A percentile compares a stretch with the other conserved stretches of the same genome.
Conservation (phyloP, 1,140 invertebrate genomes). For the Drosophila sturtevanti region DNA sequence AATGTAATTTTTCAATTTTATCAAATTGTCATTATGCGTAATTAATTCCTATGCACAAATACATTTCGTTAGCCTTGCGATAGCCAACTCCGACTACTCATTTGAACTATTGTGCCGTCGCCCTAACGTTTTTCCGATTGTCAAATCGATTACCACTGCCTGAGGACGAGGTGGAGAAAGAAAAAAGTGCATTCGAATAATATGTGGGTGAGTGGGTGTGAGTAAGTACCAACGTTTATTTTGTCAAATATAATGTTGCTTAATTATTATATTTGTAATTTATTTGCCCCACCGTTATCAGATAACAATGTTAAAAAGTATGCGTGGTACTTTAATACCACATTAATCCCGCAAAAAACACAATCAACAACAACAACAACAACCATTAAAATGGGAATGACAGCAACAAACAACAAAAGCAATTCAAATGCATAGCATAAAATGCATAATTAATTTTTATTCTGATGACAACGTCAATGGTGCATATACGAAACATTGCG, state of each 20-base stretch:
- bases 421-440: slow-evolving; percentile 80
- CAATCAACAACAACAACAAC: slow-evolving; percentile 34
- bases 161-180: background rate
- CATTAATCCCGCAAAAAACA: slow-evolving; percentile 65
- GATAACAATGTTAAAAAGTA: slow-evolving; percentile 71
- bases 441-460: slow-evolving; percentile 83
- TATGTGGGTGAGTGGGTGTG: background rate
- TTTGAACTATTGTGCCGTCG: slow-evolving; percentile 19
- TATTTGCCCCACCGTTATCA: slow-evolving; percentile 72
- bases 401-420: slow-evolving; percentile 58
- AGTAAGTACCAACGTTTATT: slow-evolving; percentile 51
- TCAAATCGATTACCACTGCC: slow-evolving; percentile 24
- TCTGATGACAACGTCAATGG: slow-evolving; percentile 82
- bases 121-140: slow-evolving; percentile 17
- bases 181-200: background rate
- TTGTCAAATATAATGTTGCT: slow-evolving; percentile 80
- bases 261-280: slow-evolving; percentile 81
- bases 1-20: slow-evolving; percentile 82
- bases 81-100: slow-evolving; percentile 25
- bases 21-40: slow-evolving; percentile 82
- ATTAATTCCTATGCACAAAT: slow-evolving; percentile 81
- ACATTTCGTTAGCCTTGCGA: slow-evolving; percentile 48
- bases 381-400: slow-evolving; percentile 25
- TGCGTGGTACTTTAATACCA: slow-evolving; percentile 66
- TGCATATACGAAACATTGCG: slow-evolving; percentile 28